Evolutionary conservation across 2,797 vertebrate genomes (phyloP).

Genomic region (Dromococcyx pavoninus): DNA sequence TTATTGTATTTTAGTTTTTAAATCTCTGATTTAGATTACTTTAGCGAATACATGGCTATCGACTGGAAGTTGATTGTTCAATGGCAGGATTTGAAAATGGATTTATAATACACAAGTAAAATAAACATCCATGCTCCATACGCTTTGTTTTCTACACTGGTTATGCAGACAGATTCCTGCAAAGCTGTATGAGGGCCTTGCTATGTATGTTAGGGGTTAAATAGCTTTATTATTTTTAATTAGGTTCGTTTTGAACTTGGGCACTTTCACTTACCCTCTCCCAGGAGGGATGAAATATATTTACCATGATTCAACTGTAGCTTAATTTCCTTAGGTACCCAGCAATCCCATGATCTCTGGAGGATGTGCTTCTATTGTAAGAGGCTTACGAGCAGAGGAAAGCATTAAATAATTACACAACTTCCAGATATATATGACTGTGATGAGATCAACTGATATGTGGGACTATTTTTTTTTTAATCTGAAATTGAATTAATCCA

Average conservation of each 20-base stretch:
- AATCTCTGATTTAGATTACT: background rate
- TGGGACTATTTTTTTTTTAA: background rate
- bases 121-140: background rate
- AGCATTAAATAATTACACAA: conserved; percentile 28
- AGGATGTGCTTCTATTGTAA: conserved; percentile 29
- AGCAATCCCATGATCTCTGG: conserved; percentile 20
- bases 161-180: background rate
- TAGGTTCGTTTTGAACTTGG: conserved; percentile 26
- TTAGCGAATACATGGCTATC: background rate
- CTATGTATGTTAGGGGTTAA: background rate
- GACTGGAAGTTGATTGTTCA: background rate
- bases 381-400: conserved; percentile 22
- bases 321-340: conserved; percentile 40
- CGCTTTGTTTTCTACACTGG: background rate
- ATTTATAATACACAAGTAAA: background rate
- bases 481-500: background rate
- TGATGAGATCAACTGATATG: background rate
- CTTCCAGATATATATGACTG: conserved; percentile 29
- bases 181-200: background rate
- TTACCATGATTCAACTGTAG: conserved; percentile 41
- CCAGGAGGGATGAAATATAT: conserved; percentile 20
- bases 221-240: conserved; percentile 13
- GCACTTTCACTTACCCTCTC: background rate
- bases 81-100: background rate
- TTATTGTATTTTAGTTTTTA: background rate